Evolutionary conservation across 2,888 invertebrate species (phyloP).

Genomic region (Noctua janthina): DNA sequence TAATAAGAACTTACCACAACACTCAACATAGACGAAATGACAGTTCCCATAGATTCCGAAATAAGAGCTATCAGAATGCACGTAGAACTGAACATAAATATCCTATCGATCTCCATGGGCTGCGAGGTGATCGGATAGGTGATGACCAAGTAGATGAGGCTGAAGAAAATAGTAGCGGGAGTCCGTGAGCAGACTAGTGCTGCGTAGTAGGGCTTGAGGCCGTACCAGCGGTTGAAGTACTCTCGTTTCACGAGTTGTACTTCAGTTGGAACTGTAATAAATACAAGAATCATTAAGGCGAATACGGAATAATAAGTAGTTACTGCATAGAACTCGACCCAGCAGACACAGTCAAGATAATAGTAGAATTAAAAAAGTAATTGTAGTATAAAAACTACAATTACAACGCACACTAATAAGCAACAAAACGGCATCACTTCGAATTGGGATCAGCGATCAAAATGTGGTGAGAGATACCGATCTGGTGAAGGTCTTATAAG

Average conservation of each 20-base stretch:
- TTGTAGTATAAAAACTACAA: not conserved
- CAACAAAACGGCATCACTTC: not conserved
- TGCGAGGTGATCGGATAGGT: conserved; percentile 94
- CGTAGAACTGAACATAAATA: conserved; percentile 92
- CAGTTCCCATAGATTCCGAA: conserved; percentile 94
- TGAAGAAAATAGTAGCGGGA: conserved; percentile 93
- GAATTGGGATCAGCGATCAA: too few species aligned
- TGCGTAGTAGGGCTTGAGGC: conserved; percentile 94
- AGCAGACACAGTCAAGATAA: too few species aligned
- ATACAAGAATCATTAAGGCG: not conserved
- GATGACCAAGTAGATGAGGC: conserved; percentile 92
- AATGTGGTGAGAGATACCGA: too few species aligned
- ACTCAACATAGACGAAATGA: conserved; percentile 93
- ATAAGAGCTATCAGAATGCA: conserved; percentile 93
- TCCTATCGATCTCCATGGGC: conserved; percentile 93
- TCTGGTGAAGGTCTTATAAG: too few species aligned
- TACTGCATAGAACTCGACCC: not conserved
- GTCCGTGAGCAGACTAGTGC: conserved; percentile 93
- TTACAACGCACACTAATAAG: not conserved
- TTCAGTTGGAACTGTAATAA: conserved; percentile 93
- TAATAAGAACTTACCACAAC: conserved; percentile 92
- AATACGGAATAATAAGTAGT: not conserved
- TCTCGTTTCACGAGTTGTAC: conserved; percentile 94
- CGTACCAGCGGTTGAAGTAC: conserved; percentile 96
- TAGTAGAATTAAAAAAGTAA: too few species aligned